These are phyloP conservation scores for Sorex fumeus DNA, from an alignment of 2,113 vertebrate species.

Conservation along the genomic window DNA sequence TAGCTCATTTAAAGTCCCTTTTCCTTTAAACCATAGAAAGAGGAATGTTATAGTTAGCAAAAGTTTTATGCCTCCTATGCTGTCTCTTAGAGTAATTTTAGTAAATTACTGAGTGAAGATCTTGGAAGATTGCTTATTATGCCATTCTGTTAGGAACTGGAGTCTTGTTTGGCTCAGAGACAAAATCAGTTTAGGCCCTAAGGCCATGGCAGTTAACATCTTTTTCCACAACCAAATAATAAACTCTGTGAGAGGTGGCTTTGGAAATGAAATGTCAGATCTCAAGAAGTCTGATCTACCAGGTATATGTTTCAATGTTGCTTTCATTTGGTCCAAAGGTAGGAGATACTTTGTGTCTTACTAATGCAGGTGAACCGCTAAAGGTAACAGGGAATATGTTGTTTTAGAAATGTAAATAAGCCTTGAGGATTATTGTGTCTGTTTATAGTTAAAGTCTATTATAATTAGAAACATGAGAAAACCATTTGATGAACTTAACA, in stretches of 20 bases:
- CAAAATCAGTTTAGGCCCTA: slow-evolving; percentile 62
- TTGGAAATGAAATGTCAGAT: slow-evolving; percentile 57
- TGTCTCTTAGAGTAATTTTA: slow-evolving; percentile 61
- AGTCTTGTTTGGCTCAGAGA: slow-evolving; percentile 64
- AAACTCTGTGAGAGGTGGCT: slow-evolving; percentile 53
- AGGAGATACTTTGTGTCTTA: slow-evolving; percentile 26
- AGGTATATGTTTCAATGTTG: slow-evolving; percentile 19
- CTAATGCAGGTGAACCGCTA: slow-evolving; percentile 32
- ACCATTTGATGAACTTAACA: background rate
- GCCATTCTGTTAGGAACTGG: slow-evolving; percentile 36
- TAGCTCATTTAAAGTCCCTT: slow-evolving; percentile 34
- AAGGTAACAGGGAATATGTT: slow-evolving; percentile 50
- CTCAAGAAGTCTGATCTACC: slow-evolving; percentile 30
- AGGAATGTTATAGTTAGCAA: slow-evolving; percentile 60
- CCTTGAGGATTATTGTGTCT: slow-evolving; percentile 16
- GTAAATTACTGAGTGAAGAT: slow-evolving; percentile 51
- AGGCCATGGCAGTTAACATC: slow-evolving; percentile 47
- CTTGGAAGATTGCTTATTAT: slow-evolving; percentile 58
- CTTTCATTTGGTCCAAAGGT: slow-evolving; percentile 46
- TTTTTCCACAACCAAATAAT: slow-evolving; percentile 55
- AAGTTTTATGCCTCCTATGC: slow-evolving; percentile 58
- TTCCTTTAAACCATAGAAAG: slow-evolving; percentile 61
- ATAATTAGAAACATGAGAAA: slow-evolving; percentile 51
- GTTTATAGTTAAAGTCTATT: slow-evolving; percentile 26
- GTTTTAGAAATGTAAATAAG: slow-evolving; percentile 57